Percentiles rank a stretch among this genome's conserved stretches.
These are phyloP conservation scores for Xerus inauris DNA, from an alignment of 2,113 vertebrate genomes.

Conservation along the genomic window DNA sequence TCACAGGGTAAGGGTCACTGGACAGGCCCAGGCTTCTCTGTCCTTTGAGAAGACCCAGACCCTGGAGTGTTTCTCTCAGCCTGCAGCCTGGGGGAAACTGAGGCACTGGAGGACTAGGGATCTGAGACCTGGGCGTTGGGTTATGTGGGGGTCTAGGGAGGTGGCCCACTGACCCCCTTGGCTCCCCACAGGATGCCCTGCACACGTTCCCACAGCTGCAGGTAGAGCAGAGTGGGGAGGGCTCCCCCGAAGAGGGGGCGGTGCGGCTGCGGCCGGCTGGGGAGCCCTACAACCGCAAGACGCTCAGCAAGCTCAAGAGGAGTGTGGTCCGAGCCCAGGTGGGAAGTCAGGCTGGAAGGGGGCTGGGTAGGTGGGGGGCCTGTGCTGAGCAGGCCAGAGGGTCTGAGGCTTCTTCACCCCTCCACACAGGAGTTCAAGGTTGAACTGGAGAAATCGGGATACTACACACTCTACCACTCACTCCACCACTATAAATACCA, in stretches of 20 bases:
- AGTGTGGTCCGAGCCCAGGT: slow-evolving; percentile 94
- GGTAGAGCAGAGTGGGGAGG: slow-evolving; percentile 82
- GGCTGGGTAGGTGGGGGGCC: neutral
- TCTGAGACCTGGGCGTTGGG: neutral
- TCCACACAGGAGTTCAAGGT: slow-evolving; percentile 92
- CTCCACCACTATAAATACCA: slow-evolving; percentile 97
- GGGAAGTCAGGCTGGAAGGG: neutral
- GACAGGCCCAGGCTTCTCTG: neutral
- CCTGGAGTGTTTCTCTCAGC: neutral
- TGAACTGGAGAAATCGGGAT: slow-evolving; percentile 91
- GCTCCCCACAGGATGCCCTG: slow-evolving; percentile 88
- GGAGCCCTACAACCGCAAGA: slow-evolving; percentile 95
- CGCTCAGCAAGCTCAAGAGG: slow-evolving; percentile 95
- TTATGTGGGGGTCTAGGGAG: neutral
- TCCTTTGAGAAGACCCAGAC: neutral
- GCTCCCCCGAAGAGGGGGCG: slow-evolving; percentile 83
- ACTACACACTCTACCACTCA: slow-evolving; percentile 96
- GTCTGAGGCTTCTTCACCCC: slow-evolving; percentile 66
- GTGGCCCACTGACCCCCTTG: neutral
- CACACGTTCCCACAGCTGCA: slow-evolving; percentile 92
- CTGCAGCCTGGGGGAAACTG: neutral
- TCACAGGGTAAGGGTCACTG: neutral
- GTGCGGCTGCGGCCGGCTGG: slow-evolving; percentile 91
- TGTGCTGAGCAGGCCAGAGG: accelerated
- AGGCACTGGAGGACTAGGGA: neutral